These are phyloP conservation scores for Coleophora flavipennella DNA, from an alignment of 2,888 invertebrate genomes.

Conservation along the genomic window DNA sequence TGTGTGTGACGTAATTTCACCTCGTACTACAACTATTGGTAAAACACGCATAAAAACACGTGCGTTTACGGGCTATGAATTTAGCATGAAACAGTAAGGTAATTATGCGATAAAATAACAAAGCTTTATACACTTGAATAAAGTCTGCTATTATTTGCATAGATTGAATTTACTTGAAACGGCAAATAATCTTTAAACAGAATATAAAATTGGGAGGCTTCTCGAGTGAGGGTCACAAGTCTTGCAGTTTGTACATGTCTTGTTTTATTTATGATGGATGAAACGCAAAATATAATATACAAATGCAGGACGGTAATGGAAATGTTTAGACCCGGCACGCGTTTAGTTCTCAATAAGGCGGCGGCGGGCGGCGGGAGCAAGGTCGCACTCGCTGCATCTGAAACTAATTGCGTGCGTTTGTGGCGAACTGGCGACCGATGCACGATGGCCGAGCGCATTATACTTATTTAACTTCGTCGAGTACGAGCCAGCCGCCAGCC, in stretches of 20 bases:
- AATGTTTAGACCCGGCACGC: background rate
- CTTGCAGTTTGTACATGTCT: too few species aligned
- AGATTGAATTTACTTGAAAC: background rate
- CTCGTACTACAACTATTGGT: conserved; percentile 1
- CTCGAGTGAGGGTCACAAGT: conserved; percentile 4
- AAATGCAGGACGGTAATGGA: background rate
- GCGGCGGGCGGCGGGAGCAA: too few species aligned
- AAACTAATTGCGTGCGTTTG: conserved; percentile 23
- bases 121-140: too few species aligned
- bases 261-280: conserved; percentile 28
- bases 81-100: background rate
- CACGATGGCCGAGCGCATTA: conserved; percentile 17
- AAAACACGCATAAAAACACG: background rate
- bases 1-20: conserved; percentile 34
- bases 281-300: background rate
- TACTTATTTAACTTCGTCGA: too few species aligned
- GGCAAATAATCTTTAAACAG: background rate
- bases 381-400: conserved; percentile 28
- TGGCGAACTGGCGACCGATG: too few species aligned
- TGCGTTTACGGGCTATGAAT: background rate
- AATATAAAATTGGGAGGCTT: background rate
- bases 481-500: conserved; percentile 18
- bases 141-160: too few species aligned
- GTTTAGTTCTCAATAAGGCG: conserved; percentile 4
- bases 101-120: too few species aligned